Conservation (phyloP, 2,113 vertebrate species). For the Triplophysa dalaica region DNA sequence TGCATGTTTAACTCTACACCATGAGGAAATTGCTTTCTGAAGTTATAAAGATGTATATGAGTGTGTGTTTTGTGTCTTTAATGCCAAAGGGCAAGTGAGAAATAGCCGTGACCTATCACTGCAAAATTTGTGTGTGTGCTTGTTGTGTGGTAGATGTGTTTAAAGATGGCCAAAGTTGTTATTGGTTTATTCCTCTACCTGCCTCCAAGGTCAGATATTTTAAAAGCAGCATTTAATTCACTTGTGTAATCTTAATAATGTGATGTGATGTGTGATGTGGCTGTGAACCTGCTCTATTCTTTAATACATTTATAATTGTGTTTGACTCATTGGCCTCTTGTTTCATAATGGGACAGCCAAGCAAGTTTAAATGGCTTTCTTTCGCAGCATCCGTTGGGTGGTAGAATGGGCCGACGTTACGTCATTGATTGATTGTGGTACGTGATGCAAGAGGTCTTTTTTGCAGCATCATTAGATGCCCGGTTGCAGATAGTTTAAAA, state of each 20-base stretch:
- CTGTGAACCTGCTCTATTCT: constrained; percentile 5
- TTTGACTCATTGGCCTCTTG: not conserved
- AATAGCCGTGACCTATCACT: constrained; percentile 1
- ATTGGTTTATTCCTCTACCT: constrained; percentile 10
- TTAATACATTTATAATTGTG: constrained; percentile 11
- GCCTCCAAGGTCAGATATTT: constrained; percentile 11
- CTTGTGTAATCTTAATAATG: constrained; percentile 27
- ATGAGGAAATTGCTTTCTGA: not conserved
- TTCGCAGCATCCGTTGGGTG: not conserved
- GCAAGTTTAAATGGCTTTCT: not conserved
- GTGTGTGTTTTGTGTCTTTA: constrained; percentile 9
- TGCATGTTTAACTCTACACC: not conserved
- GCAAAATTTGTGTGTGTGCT: not conserved
- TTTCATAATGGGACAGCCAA: not conserved
- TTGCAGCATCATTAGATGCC: constrained; percentile 10
- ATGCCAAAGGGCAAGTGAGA: constrained; percentile 6
- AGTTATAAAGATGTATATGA: not conserved
- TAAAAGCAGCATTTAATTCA: constrained; percentile 13
- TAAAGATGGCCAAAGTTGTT: not conserved
- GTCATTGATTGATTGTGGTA: not conserved
- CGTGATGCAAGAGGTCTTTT: constrained; percentile 25
- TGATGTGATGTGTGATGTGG: too few relatives aligned
- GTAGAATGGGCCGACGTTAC: not conserved
- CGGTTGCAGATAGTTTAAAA: not conserved
- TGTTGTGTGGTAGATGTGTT: constrained; percentile 15